Percentiles rank a stretch among this genome's conserved stretches.
These are phyloP conservation scores for Riparia riparia DNA, from an alignment of 2,113 vertebrate genomes.

Conservation along the genomic window DNA sequence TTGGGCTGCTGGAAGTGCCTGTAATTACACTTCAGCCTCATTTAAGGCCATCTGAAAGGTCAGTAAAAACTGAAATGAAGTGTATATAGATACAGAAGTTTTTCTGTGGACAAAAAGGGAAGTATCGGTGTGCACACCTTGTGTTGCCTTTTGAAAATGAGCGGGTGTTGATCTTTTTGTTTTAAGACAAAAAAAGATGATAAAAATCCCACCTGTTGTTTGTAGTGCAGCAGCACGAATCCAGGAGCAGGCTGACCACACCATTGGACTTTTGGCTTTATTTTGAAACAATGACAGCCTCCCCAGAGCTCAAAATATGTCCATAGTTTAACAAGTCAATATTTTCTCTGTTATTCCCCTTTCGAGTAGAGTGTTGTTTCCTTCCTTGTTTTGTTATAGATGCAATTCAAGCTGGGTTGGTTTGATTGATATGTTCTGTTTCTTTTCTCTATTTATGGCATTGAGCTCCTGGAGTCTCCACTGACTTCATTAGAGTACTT, in stretches of 20 bases:
- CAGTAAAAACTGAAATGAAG: not conserved
- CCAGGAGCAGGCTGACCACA: not conserved
- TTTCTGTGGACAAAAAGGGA: not conserved
- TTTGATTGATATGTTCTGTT: conserved; percentile 64
- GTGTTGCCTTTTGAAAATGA: not conserved
- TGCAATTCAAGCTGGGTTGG: not conserved
- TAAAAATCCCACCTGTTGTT: not conserved
- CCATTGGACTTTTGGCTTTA: not conserved
- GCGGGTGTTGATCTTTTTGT: not conserved
- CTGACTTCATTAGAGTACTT: conserved; percentile 62
- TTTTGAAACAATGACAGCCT: conserved; percentile 17
- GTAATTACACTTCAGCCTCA: not conserved
- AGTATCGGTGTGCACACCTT: rapidly evolving
- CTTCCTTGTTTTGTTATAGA: conserved; percentile 7
- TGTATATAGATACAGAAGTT: not conserved
- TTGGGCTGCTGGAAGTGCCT: rapidly evolving
- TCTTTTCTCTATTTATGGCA: conserved; percentile 39
- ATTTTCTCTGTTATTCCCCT: conserved; percentile 18
- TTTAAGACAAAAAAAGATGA: not conserved
- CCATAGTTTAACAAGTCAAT: not conserved
- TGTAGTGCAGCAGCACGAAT: not conserved
- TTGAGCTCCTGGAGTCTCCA: not conserved
- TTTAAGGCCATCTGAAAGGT: not conserved
- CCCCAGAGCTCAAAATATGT: not conserved
- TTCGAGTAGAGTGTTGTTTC: not conserved